Conservation (phyloP, 2,888 invertebrate genomes). For the Crioceris asparagi region DNA sequence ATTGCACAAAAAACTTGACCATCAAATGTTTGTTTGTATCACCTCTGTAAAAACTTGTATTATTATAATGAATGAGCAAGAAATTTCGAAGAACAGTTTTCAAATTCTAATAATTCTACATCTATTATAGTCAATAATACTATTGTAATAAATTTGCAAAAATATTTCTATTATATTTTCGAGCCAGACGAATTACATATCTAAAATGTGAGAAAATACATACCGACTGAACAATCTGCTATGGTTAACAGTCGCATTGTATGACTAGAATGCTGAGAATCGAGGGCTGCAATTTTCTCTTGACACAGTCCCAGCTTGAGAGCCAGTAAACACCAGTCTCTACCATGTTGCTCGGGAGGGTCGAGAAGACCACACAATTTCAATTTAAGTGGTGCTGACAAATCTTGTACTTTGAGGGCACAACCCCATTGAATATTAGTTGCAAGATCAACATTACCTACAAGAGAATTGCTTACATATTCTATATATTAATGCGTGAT, state of each 20-base stretch:
- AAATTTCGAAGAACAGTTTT: too few species aligned
- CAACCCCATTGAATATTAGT: constrained; percentile 41
- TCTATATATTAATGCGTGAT: too few species aligned
- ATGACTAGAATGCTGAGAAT: constrained; percentile 36
- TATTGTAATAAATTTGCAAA: too few species aligned
- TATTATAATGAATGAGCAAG: too few species aligned
- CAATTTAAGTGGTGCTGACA: constrained; percentile 48
- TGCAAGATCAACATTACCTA: constrained; percentile 32
- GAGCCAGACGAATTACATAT: too few species aligned
- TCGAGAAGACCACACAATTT: constrained; percentile 58
- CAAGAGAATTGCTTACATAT: too few species aligned
- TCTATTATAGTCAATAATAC: too few species aligned
- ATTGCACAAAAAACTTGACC: too few species aligned
- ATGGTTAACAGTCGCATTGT: constrained; percentile 34
- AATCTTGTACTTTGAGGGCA: constrained; percentile 47
- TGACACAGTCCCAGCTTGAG: constrained; percentile 48
- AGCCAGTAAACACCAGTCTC: constrained; percentile 70
- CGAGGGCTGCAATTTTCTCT: constrained; percentile 35
- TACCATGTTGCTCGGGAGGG: constrained; percentile 59
- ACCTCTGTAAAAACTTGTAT: too few species aligned
- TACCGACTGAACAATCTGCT: constrained; percentile 38
- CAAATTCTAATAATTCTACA: too few species aligned
- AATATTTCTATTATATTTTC: too few species aligned
- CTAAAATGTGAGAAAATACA: constrained; percentile 8
- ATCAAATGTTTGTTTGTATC: too few species aligned